Percentiles rank a stretch among this genome's conserved stretches.
These are phyloP conservation scores for Microtus montanus DNA, from an alignment of 2,113 vertebrate genomes.

Conservation along the genomic window DNA sequence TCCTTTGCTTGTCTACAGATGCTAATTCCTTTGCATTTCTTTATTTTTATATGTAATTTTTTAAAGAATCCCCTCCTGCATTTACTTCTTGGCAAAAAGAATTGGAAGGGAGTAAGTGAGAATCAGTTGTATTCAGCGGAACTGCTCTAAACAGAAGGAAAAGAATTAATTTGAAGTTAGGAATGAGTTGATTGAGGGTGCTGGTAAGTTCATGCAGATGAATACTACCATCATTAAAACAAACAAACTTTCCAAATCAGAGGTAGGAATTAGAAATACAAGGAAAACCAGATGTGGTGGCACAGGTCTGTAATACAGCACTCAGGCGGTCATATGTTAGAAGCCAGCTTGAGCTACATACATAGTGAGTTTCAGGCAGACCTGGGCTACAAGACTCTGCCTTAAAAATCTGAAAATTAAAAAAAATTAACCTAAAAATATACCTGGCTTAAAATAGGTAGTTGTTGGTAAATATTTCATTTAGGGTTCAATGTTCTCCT, in stretches of 20 bases:
- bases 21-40: background rate
- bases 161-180: slow-evolving; percentile 28
- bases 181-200: slow-evolving; percentile 19
- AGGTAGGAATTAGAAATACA: background rate
- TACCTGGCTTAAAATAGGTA: background rate
- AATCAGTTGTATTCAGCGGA: background rate
- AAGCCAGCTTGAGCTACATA: background rate
- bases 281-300: background rate
- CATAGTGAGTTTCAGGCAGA: background rate
- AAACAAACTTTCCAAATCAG: background rate
- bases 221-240: background rate
- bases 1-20: background rate
- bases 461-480: background rate
- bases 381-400: background rate
- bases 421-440: background rate
- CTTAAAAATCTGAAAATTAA: background rate
- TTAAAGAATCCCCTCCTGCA: background rate
- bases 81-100: slow-evolving; percentile 29
- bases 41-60: background rate
- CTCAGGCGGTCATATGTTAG: background rate
- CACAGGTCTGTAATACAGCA: background rate
- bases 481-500: background rate
- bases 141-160: slow-evolving; percentile 26
- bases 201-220: slow-evolving; percentile 18
- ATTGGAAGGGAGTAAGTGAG: slow-evolving; percentile 42